Percentiles rank a stretch among this genome's conserved stretches.
phyloP scores from a whole-genome alignment of 2,113 vertebrate genomes.

The Corydoras sp. region DNA sequence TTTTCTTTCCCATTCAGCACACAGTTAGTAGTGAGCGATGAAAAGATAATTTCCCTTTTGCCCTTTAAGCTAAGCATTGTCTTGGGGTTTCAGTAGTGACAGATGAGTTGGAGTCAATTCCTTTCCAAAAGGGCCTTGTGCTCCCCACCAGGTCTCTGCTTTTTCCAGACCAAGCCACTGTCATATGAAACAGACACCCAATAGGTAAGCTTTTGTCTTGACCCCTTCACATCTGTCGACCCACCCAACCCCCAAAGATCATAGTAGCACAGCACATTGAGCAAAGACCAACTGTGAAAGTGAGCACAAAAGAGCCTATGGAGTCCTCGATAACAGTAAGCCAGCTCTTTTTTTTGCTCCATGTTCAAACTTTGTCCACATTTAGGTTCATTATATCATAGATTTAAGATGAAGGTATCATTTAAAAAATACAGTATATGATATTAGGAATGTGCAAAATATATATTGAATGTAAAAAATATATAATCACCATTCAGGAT shows the following conservation, averaged over 20 bases:
- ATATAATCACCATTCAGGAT: slow-evolving; percentile 19
- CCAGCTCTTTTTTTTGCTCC: slow-evolving; percentile 50
- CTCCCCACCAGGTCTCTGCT: slow-evolving; percentile 58
- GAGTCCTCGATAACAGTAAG: slow-evolving; percentile 56
- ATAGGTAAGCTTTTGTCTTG: slow-evolving; percentile 73
- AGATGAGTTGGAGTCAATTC: slow-evolving; percentile 59
- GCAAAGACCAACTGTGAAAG: slow-evolving; percentile 41
- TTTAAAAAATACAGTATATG: too few species aligned
- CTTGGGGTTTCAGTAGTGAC: slow-evolving; percentile 64
- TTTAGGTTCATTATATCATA: slow-evolving; percentile 29
- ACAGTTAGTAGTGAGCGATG: slow-evolving; percentile 51
- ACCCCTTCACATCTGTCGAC: slow-evolving; percentile 66
- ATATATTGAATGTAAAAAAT: slow-evolving; percentile 36
- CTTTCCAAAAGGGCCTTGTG: slow-evolving; percentile 52
- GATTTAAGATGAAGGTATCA: too few species aligned
- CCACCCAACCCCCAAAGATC: slow-evolving; percentile 61
- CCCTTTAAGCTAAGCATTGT: slow-evolving; percentile 67
- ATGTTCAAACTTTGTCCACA: slow-evolving; percentile 44
- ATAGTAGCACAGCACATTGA: slow-evolving; percentile 40
- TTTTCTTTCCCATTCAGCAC: slow-evolving; percentile 51
- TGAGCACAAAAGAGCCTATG: slow-evolving; percentile 56
- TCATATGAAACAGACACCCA: slow-evolving; percentile 64
- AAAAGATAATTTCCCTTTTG: slow-evolving; percentile 65
- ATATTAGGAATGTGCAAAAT: slow-evolving; percentile 40
- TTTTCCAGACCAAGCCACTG: slow-evolving; percentile 56